A percentile compares a stretch with the other conserved stretches of the same genome.
These are phyloP conservation scores for Propithecus perrieri DNA, from an alignment of 2,797 vertebrate genomes.

Conservation along the genomic window DNA sequence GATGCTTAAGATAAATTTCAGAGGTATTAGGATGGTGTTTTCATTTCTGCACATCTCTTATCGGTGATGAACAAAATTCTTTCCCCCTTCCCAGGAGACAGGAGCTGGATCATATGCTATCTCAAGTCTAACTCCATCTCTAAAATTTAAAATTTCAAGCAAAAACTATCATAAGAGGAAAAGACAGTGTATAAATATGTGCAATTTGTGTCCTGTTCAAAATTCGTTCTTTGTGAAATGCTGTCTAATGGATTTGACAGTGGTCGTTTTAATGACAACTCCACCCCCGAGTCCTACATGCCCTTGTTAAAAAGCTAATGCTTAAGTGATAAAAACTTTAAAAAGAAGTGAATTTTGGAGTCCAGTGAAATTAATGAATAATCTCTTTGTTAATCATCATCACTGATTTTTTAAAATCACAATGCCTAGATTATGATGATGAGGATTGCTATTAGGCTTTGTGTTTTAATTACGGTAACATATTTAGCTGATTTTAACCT, in stretches of 20 bases:
- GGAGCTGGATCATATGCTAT: background rate
- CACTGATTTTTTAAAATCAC: background rate
- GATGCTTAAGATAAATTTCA: constrained; percentile 58
- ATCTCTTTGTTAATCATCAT: background rate
- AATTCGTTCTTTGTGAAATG: background rate
- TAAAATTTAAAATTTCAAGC: constrained; percentile 9
- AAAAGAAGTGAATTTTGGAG: background rate
- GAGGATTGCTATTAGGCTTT: background rate
- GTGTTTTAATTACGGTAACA: background rate
- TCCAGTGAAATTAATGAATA: background rate
- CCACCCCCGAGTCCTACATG: background rate
- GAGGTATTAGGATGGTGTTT: background rate
- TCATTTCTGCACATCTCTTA: background rate
- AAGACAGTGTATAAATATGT: background rate
- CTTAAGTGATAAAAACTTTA: background rate
- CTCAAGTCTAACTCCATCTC: background rate
- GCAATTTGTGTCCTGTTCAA: background rate
- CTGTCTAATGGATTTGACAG: background rate
- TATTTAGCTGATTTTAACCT: constrained; percentile 11
- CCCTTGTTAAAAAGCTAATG: background rate
- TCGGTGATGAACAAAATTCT: background rate
- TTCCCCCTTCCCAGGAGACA: background rate
- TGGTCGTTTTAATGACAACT: background rate
- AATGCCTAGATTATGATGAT: background rate
- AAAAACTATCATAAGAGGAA: background rate